Evolutionary conservation across 2,888 invertebrate genomes (phyloP), one percentile per base, ranked within the genome.

Genomic region (Electrophaes corylata): DNA sequence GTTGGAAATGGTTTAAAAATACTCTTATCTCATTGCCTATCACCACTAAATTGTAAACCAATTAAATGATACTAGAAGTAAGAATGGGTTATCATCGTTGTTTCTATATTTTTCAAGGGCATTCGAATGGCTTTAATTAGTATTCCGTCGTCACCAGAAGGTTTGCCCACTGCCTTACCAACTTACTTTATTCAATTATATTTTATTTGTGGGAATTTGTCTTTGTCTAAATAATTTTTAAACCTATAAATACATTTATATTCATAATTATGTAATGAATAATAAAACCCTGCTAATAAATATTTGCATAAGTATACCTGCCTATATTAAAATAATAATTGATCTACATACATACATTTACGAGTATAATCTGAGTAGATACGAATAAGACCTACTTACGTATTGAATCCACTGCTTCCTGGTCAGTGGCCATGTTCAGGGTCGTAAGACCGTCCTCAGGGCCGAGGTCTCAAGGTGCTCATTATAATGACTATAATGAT

Each of bases 371-470:
- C 12, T 12, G 12, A 12, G 1, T 3, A n/a, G 33, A 11, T 29
- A 35, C 14, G 4, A 4, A 35, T 35, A 0, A 2, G 35, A 35
- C 4, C 12, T 1, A 29, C 10, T 29, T 29, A 11, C 29, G 16
- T 4, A 33, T 8, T 33, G 6, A 46, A 12, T 10, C 46, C 4
- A 8, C 12, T 35, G 19, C 33, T 54, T 54, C 53, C 53, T 53
- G 53, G 23, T 19, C 20, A n/a, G 46, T 20, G 37, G 40, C 54
- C 47, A 31, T 12, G 39, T 20, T 53, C 53, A 54, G 18, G 54
- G 53, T 3, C 46, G 4, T 8, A 19, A 44, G 35, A 37, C 29
- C 49, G 6, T 23, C 48, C 11, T 19, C 37, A 49, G 37, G 37
- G 48, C 20, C 49, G 31, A 16, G 19, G 23, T 8, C 19, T 41